Percentiles rank a stretch among this genome's conserved stretches.
Conservation (phyloP, 2,113 vertebrate species). For the Triplophysa siluroides region DNA sequence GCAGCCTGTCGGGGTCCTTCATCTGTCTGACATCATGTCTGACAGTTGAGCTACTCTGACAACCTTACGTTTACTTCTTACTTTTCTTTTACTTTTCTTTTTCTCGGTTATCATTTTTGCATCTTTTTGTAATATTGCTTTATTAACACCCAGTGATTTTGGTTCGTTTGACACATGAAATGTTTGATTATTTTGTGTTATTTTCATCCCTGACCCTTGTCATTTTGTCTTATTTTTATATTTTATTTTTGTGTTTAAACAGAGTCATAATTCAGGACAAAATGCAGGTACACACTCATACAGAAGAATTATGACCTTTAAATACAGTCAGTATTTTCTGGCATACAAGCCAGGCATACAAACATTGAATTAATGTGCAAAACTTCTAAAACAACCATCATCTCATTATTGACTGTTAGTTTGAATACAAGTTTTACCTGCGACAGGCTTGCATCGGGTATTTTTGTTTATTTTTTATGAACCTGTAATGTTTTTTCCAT, state of each 20-base stretch:
- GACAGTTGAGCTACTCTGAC: conserved; percentile 1
- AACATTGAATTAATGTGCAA: not conserved
- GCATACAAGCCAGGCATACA: not conserved
- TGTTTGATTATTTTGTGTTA: conserved; percentile 33
- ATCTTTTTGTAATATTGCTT: conserved; percentile 2
- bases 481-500: conserved; percentile 51
- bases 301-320: conserved; percentile 6
- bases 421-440: not conserved
- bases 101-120: not conserved
- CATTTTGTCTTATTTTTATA: conserved; percentile 60
- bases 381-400: conserved; percentile 2
- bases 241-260: conserved; percentile 71
- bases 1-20: not conserved
- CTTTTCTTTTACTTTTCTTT: conserved; percentile 9
- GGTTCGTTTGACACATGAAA: not conserved
- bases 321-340: not conserved
- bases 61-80: not conserved
- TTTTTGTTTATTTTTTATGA: conserved; percentile 35
- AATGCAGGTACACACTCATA: conserved; percentile 86
- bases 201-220: conserved; percentile 64
- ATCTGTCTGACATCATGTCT: conserved; percentile 17
- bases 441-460: no score
- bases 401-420: not conserved
- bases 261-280: conserved; percentile 83
- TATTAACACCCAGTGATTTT: conserved; percentile 32